Percentiles rank a stretch among this genome's conserved stretches.
Evolutionary conservation across 2,113 vertebrate species (phyloP).

Genomic region (Xiphophorus couchianus): DNA sequence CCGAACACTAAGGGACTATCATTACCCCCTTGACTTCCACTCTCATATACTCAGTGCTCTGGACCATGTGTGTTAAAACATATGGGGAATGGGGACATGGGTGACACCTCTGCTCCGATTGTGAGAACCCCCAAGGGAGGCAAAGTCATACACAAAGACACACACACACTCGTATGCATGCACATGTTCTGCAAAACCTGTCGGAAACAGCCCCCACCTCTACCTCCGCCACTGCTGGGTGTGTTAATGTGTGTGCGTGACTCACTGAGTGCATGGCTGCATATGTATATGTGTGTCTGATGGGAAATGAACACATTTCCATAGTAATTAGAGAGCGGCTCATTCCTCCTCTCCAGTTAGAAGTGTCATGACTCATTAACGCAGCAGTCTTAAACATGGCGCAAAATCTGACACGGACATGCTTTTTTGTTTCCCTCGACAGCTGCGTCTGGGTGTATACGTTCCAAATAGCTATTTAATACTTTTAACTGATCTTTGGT

Average conservation of each 20-base stretch:
- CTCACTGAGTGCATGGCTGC: constrained; percentile 37
- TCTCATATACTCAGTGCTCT: constrained; percentile 31
- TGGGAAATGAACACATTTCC: constrained; percentile 79
- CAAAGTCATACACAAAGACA: constrained; percentile 10
- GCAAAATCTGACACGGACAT: constrained; percentile 64
- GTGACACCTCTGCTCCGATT: constrained; percentile 67
- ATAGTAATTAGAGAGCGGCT: constrained; percentile 78
- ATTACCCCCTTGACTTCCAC: constrained; percentile 63
- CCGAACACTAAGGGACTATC: constrained; percentile 60
- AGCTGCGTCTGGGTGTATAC: constrained; percentile 44
- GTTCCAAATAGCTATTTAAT: constrained; percentile 44
- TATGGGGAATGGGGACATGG: constrained; percentile 70
- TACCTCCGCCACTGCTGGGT: constrained; percentile 34
- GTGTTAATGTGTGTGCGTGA: constrained; percentile 33
- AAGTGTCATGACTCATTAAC: constrained; percentile 80
- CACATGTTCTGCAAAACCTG: constrained; percentile 25
- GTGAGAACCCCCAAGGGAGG: constrained; percentile 46
- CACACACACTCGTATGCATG: constrained; percentile 1
- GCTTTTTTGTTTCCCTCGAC: constrained; percentile 63
- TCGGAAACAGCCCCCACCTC: constrained; percentile 53
- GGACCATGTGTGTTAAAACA: constrained; percentile 69
- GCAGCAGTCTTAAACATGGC: constrained; percentile 68
- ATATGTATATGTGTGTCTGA: constrained; percentile 61
- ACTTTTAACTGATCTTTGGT: constrained; percentile 22
- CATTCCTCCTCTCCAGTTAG: constrained; percentile 78